Evolutionary conservation across 2,888 invertebrate genomes (phyloP).

Genomic region (Linnaemya tessellans): DNA sequence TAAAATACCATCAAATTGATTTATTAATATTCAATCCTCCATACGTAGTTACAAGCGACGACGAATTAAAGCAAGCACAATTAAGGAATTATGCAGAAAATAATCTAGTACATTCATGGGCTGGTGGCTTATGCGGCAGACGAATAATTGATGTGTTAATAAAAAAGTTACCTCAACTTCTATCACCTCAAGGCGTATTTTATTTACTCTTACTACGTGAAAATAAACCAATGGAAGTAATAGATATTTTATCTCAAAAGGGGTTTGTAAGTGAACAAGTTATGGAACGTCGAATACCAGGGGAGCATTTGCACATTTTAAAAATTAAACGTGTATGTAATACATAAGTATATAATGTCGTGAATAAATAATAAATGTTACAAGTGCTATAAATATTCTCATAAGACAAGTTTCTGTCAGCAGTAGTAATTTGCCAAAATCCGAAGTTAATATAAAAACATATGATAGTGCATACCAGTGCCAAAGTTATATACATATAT

Average conservation of each 20-base stretch:
- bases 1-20: constrained; percentile 88
- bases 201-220: constrained; percentile 95
- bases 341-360: constrained; percentile 4
- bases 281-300: constrained; percentile 90
- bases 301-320: constrained; percentile 93
- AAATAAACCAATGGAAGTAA: constrained; percentile 91
- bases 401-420: no score
- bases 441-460: no score
- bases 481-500: no score
- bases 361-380: no score
- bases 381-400: no score
- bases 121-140: constrained; percentile 90
- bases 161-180: constrained; percentile 86
- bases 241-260: constrained; percentile 85
- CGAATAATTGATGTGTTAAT: constrained; percentile 91
- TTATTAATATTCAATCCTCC: constrained; percentile 98
- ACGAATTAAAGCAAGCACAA: constrained; percentile 85
- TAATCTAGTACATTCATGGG: constrained; percentile 85
- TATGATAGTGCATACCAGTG: no score
- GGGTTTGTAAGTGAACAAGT: constrained; percentile 87
- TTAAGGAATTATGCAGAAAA: constrained; percentile 63
- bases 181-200: constrained; percentile 91
- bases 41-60: constrained; percentile 94
- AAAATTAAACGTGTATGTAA: constrained; percentile 85
- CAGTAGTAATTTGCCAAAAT: no score